Conservation (phyloP, 2,888 invertebrate species). For the Drosophila nr. medialis region DNA sequence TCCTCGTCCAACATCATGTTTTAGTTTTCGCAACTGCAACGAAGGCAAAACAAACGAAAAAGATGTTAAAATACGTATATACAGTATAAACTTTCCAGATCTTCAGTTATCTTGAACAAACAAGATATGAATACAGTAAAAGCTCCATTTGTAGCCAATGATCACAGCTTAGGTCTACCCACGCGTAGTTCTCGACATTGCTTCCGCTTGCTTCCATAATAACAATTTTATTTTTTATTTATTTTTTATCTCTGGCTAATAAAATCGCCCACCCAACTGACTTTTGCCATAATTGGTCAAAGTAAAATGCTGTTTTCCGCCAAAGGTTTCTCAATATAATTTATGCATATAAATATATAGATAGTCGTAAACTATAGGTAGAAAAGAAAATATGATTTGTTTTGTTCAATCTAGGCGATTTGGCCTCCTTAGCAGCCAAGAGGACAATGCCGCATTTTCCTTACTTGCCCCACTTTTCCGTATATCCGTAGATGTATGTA, state of each 20-base stretch:
- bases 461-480: constrained; percentile 58
- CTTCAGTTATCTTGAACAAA: constrained; percentile 23
- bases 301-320: constrained; percentile 69
- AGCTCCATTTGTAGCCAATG: constrained; percentile 22
- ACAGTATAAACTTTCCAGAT: constrained; percentile 8
- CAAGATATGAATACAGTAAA: constrained; percentile 26
- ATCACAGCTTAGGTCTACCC: constrained; percentile 24
- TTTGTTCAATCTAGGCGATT: constrained; percentile 37
- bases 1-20: constrained; percentile 83
- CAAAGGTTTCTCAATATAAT: constrained; percentile 48
- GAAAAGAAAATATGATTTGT: constrained; percentile 20
- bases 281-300: constrained; percentile 68
- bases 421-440: constrained; percentile 39
- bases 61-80: constrained; percentile 6
- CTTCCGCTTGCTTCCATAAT: constrained; percentile 50
- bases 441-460: constrained; percentile 47
- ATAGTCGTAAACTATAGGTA: constrained; percentile 36
- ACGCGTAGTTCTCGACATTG: constrained; percentile 26
- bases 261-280: constrained; percentile 63
- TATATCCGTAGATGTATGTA: constrained; percentile 9
- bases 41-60: neutral
- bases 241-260: constrained; percentile 36
- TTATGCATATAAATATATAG: constrained; percentile 7
- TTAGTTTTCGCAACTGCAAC: constrained; percentile 32
- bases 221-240: constrained; percentile 25